phyloP scores from a whole-genome alignment of 2,797 vertebrate genomes.

The Clarias laeviceps region DNA sequence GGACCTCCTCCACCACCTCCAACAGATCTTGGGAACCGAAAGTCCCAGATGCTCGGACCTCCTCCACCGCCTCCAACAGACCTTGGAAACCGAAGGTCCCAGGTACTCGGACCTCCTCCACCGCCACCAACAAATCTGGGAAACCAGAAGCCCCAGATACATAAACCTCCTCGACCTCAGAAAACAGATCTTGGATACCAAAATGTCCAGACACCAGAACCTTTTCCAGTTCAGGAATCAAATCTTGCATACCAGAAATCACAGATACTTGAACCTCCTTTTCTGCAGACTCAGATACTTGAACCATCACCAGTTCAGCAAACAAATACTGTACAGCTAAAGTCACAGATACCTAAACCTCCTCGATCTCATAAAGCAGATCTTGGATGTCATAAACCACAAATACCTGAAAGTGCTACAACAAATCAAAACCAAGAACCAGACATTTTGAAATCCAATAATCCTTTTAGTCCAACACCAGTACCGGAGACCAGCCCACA shows the following conservation, averaged over 20 bases:
- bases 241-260: background rate
- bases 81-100: background rate
- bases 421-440: conserved; percentile 19
- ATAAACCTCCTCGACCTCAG: background rate
- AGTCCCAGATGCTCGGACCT: background rate
- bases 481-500: background rate
- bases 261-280: background rate
- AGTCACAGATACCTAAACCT: background rate
- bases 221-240: background rate
- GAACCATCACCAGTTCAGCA: background rate
- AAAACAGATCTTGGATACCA: conserved; percentile 24
- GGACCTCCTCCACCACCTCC: background rate
- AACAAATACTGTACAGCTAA: conserved; percentile 5
- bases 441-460: conserved; percentile 16
- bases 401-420: conserved; percentile 19
- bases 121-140: background rate
- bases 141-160: background rate
- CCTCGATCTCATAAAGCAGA: background rate
- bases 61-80: background rate
- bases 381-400: background rate
- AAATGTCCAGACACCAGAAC: background rate
- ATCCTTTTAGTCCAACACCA: conserved; percentile 19
- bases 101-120: background rate
- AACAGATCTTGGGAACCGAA: background rate
- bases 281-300: background rate